Base-by-base conservation (phyloP, 2,888 invertebrate genomes). In the Coelinius sp. region DNA sequence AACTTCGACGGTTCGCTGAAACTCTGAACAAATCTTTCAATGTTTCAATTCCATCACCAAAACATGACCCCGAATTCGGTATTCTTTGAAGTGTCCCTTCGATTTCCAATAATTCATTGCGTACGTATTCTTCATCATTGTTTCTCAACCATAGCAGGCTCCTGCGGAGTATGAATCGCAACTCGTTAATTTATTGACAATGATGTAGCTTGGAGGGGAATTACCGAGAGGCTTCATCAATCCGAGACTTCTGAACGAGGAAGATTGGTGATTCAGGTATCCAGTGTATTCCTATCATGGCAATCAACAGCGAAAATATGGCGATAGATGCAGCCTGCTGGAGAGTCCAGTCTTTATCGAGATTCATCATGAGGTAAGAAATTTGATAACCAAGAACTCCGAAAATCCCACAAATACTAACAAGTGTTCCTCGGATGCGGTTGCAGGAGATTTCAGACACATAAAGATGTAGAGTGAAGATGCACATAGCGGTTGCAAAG, bases 261-360 rank as follows among this genome's bases (percentile, higher is more conserved):
- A 86, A 89, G 24, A 89, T 84, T 0, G 92, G 92, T 0, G 91
- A 89, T 81, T 92, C 92, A 2, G 91, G 92, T 74, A 91, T 14
- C 86, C 77, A 74, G 90, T 88, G 2, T 12, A 0, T 84, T 70
- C 1, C 89, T 63, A 0, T 89, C 88, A 1, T 89, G 66, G 0
- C 87, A 24, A 2, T 89, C 77, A 5, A 90, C 90, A n/a, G n/a
- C n/a, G 35, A 22, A 20, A 62, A 90, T 84, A 6, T 81, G 74
- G 1, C 82, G 81, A 49, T 27, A 10, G 7, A 27, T n/a, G 53
- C 25, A 10, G 17, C 3, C 17, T 22, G 17, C 1, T 7, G 31
- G 1, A 17, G 31, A 0, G 6, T 24, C 12, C 17, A 7, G 20
- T n/a, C n/a, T n/a, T 41, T n/a, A 22, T 22, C 17, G 20, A 8